Conservation (phyloP, 2,797 vertebrate genomes). For the Glossophaga mutica region DNA sequence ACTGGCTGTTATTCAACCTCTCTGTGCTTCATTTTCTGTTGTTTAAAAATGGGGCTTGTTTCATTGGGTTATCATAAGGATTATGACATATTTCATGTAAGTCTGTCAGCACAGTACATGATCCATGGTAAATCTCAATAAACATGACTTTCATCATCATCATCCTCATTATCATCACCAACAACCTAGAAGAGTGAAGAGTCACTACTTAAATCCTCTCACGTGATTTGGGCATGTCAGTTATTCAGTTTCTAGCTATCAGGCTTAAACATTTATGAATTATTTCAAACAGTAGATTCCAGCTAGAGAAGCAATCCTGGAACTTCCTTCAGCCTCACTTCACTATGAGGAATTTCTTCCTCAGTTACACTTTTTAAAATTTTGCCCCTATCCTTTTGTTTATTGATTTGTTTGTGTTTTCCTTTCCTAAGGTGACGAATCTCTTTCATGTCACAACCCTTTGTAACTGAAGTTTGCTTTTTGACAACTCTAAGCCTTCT, state of each 20-base stretch:
- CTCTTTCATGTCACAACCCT: not conserved
- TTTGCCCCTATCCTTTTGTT: not conserved
- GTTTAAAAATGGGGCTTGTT: conserved; percentile 2
- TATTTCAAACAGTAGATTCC: not conserved
- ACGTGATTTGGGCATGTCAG: not conserved
- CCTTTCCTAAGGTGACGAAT: not conserved
- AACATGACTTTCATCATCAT: not conserved
- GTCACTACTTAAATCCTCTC: not conserved
- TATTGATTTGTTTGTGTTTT: not conserved
- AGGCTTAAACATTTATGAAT: not conserved
- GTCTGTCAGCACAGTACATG: not conserved
- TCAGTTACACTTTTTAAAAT: not conserved
- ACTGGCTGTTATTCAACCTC: not conserved
- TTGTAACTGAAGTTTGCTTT: not conserved
- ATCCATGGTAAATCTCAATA: not conserved
- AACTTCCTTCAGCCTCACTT: not conserved
- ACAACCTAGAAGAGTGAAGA: not conserved
- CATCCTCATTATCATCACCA: not conserved
- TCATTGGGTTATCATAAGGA: not conserved
- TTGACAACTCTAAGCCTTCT: not conserved
- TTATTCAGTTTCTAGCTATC: not conserved
- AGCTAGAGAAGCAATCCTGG: not conserved
- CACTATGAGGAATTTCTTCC: not conserved
- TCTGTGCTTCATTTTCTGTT: not conserved
- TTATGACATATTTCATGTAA: not conserved